Base-by-base conservation (phyloP, 2,888 invertebrate species). In the Agriopis leucophaearia region DNA sequence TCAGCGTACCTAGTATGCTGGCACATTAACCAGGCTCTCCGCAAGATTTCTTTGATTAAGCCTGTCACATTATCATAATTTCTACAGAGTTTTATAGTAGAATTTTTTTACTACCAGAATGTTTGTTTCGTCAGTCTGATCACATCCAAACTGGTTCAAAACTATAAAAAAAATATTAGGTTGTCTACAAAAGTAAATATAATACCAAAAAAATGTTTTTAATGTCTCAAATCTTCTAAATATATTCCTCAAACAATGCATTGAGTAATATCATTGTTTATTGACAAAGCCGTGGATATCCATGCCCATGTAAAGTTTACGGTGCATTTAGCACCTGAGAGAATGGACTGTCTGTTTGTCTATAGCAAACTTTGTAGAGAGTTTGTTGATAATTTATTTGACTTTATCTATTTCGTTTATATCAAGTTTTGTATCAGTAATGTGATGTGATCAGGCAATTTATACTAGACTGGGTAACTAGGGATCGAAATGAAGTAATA, bases 191-290 rank as follows among this genome's bases (percentile, higher is more conserved):
- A 44, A 44, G 27, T 27, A 16, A 47, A 10, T 10, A 18, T 10
- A 15, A n/a, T 15, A 36, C 5, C 27, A 13, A 12, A 48, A 16
- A 18, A 38, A 1, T 40, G 16, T 18, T 0, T 15, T 18, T 58
- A 58, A 64, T 52, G 9, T 60, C 44, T 54, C 35, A 36, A 35
- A 60, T 66, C 27, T 7, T 1, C 12, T 8, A 40, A 65, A 65
- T 60, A 27, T 16, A 8, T 57, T 61, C n/a, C 27, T 38, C 51
- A 61, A 66, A 66, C 61, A 66, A 15, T 13, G n/a, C 51, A 52
- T 66, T 61, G 66, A 40, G 66, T 27, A 60, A 66, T 61, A 66
- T 66, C 38, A 66, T 66, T 57, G 61, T 57, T 50, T 61, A 47
- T 52, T 66, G 55, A 66, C 60, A 51, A 27, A 60, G 50, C 54